Conservation (phyloP, 2,113 vertebrate species). For the Boulengeromyrus knoepffleri region DNA sequence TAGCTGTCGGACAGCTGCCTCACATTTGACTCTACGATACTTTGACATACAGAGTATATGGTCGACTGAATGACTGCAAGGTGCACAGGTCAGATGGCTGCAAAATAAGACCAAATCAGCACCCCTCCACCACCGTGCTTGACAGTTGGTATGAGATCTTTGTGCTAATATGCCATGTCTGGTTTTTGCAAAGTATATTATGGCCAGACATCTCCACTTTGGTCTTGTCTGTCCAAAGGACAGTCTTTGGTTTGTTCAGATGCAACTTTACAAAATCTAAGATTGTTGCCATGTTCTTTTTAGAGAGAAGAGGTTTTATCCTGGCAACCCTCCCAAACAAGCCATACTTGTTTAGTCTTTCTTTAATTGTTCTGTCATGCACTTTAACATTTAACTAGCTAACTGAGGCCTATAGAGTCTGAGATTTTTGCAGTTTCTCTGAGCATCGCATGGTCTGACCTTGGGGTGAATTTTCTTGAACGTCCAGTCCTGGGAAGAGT, state of each 20-base stretch:
- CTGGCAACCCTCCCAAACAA: background rate
- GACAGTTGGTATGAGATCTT: background rate
- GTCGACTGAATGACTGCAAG: no score
- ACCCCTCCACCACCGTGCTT: background rate
- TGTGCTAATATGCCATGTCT: background rate
- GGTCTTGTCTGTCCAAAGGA: background rate
- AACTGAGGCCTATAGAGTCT: background rate
- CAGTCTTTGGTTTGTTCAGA: background rate
- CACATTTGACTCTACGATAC: no score
- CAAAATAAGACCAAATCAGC: background rate
- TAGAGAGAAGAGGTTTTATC: background rate
- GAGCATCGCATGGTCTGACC: background rate
- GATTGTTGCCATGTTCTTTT: background rate
- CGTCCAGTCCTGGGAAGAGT: background rate
- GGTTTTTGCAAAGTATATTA: background rate
- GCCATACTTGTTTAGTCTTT: background rate
- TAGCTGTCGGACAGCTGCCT: background rate
- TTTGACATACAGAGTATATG: no score
- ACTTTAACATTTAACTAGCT: background rate
- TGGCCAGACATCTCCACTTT: background rate
- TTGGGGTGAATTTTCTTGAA: background rate
- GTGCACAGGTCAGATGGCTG: background rate
- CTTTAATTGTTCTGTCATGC: background rate
- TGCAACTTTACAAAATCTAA: background rate
- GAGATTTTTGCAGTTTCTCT: background rate